phyloP scores from a whole-genome alignment of 2,888 invertebrate species.

The Dolichomitus sp. region DNA sequence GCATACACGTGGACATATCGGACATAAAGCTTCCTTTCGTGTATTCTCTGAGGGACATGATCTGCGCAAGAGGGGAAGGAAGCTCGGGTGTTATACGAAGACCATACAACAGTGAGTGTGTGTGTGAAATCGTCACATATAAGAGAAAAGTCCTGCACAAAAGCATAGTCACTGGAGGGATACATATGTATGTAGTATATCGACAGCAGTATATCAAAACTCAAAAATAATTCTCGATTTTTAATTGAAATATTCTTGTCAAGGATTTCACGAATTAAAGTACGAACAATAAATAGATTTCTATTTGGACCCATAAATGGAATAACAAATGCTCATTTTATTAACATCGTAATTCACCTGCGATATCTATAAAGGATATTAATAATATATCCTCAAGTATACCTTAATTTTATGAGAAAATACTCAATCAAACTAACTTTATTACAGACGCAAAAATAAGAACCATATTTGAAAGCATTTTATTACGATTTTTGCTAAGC shows the following conservation, averaged over 20 bases:
- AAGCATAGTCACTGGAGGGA: neutral
- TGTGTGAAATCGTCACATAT: neutral
- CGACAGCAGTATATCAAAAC: neutral
- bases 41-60: conserved; percentile 56
- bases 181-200: neutral
- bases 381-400: too few species aligned
- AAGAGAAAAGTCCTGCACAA: neutral
- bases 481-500: neutral
- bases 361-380: too few species aligned
- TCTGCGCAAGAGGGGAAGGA: conserved; percentile 41
- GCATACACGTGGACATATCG: conserved; percentile 42
- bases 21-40: conserved; percentile 43
- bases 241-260: neutral
- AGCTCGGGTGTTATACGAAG: neutral
- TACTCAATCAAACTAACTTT: neutral
- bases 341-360: too few species aligned
- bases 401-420: too few species aligned
- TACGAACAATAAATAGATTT: too few species aligned
- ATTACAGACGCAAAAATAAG: neutral
- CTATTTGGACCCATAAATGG: too few species aligned
- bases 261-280: neutral
- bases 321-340: too few species aligned
- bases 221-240: neutral
- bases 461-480: neutral
- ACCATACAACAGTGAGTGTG: conserved; percentile 23